Evolutionary conservation across 2,888 invertebrate genomes (phyloP).

Genomic region (Listrodromus nycthemerus): DNA sequence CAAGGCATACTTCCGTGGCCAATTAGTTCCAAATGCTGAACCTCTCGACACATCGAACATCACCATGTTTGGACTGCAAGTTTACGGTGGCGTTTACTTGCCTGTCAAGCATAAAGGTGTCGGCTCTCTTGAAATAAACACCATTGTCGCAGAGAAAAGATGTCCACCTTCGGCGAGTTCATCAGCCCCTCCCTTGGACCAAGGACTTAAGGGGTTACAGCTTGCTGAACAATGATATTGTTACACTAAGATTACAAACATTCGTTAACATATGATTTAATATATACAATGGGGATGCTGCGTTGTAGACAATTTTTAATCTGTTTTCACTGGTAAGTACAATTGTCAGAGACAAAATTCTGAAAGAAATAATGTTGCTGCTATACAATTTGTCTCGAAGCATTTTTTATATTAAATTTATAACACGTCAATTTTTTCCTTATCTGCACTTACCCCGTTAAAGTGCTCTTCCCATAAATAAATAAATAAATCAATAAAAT

Average conservation of each 20-base stretch:
- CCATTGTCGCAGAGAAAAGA: slow-evolving; percentile 84
- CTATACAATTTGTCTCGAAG: not conserved
- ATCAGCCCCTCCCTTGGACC: not conserved
- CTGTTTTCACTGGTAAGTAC: not conserved
- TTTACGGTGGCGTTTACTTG: slow-evolving; percentile 89
- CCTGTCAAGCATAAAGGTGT: slow-evolving; percentile 88
- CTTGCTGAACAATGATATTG: not conserved
- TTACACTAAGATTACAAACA: not conserved
- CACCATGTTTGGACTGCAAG: slow-evolving; percentile 88
- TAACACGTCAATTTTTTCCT: not conserved
- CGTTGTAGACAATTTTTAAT: not conserved
- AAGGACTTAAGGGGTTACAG: not conserved
- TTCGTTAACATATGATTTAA: not conserved
- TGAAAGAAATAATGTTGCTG: not conserved
- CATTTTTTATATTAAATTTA: not conserved
- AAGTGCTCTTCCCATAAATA: not conserved
- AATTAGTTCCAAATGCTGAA: slow-evolving; percentile 86
- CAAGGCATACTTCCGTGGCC: slow-evolving; percentile 88
- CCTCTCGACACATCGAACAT: slow-evolving; percentile 87
- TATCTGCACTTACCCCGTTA: not conserved
- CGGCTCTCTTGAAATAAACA: slow-evolving; percentile 88
- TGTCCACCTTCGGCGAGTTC: not conserved
- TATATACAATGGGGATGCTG: not conserved
- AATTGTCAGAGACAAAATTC: not conserved
- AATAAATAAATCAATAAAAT: not conserved